Evolutionary conservation across 2,888 invertebrate genomes (phyloP).

Genomic region (Amphimallon solstitiale): DNA sequence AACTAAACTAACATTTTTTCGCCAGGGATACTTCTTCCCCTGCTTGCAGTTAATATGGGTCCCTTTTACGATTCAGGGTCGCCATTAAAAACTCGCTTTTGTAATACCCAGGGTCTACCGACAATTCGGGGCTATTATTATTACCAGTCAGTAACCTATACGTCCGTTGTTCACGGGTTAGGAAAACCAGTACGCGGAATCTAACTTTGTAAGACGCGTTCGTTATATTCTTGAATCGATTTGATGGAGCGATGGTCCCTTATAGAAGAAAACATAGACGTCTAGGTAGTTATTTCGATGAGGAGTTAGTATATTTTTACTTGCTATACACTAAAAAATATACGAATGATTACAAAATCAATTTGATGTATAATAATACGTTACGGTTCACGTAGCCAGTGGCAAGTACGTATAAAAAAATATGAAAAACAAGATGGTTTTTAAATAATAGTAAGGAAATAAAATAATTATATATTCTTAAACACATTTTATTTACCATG

Average conservation of each 20-base stretch:
- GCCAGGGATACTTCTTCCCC: constrained; percentile 53
- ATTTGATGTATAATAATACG: too few relatives aligned
- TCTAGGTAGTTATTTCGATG: not conserved
- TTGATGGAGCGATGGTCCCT: constrained; percentile 6
- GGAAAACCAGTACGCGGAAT: constrained; percentile 21
- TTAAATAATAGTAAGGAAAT: too few relatives aligned
- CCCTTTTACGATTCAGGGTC: constrained; percentile 57
- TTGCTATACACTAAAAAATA: too few relatives aligned
- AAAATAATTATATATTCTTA: too few relatives aligned
- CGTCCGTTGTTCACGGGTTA: constrained; percentile 15
- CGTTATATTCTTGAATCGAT: not conserved
- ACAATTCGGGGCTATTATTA: constrained; percentile 59
- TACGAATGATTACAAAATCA: too few relatives aligned
- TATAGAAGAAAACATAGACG: not conserved
- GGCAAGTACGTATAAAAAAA: too few relatives aligned
- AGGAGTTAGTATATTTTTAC: not conserved
- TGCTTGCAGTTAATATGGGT: constrained; percentile 54
- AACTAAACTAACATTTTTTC: constrained; percentile 57
- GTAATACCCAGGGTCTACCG: constrained; percentile 53
- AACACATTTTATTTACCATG: too few relatives aligned
- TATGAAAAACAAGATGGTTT: too few relatives aligned
- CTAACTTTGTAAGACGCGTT: constrained; percentile 1
- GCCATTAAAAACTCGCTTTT: constrained; percentile 63
- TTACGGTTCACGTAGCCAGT: too few relatives aligned
- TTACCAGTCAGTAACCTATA: constrained; percentile 41